phyloP scores from a whole-genome alignment of 2,888 invertebrate genomes.

The Aphelenchoides bicaudatus region DNA sequence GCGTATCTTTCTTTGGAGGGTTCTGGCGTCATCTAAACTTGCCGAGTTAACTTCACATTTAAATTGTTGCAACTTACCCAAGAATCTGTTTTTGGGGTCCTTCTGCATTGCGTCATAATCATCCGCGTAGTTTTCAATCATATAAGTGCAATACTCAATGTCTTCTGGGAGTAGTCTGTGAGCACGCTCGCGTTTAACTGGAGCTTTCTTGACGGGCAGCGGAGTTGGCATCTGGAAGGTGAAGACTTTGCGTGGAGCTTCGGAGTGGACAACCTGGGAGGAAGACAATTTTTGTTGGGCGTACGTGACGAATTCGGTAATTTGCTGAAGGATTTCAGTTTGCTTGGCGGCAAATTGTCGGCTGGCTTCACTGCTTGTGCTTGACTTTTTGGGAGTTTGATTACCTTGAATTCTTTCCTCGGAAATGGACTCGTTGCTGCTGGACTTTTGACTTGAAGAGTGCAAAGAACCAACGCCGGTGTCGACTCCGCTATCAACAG shows the following conservation, averaged over 20 bases:
- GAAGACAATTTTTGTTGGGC: conserved; percentile 18
- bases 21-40: conserved; percentile 47
- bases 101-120: conserved; percentile 46
- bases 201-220: conserved; percentile 4
- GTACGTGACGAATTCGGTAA: conserved; percentile 18
- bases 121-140: conserved; percentile 47
- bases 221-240: conserved; percentile 12
- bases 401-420: conserved; percentile 17
- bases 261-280: conserved; percentile 19
- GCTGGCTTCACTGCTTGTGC: no score
- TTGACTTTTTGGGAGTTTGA: neutral
- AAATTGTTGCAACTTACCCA: no score
- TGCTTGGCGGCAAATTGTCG: neutral
- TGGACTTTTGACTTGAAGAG: conserved; percentile 18
- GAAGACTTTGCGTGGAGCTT: conserved; percentile 10
- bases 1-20: conserved; percentile 52
- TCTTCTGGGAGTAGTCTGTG: conserved; percentile 54
- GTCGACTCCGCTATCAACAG: conserved; percentile 37
- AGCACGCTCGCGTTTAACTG: conserved; percentile 40
- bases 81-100: conserved; percentile 49
- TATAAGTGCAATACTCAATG: conserved; percentile 52
- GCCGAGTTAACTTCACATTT: no score
- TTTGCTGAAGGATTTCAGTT: conserved; percentile 12
- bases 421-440: conserved; percentile 26
- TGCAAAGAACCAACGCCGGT: conserved; percentile 7